phyloP scores from a whole-genome alignment of 2,113 vertebrate species.

The Zosterops hypoxanthus region DNA sequence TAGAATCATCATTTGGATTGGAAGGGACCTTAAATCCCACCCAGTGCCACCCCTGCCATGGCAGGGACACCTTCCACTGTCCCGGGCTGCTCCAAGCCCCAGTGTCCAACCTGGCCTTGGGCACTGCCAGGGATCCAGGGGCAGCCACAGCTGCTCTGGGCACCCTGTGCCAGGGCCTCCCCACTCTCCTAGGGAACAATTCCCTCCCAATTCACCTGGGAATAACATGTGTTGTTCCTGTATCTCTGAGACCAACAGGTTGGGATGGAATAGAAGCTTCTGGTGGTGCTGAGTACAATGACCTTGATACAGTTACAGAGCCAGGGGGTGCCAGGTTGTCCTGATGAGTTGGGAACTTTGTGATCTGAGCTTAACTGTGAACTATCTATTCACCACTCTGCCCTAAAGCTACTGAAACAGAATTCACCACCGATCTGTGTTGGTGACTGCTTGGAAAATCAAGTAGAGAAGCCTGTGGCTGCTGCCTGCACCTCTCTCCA shows the following conservation, averaged over 20 bases:
- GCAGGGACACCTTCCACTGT: not conserved
- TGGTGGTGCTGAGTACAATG: not conserved
- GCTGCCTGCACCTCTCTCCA: fast-evolving
- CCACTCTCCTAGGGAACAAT: not conserved
- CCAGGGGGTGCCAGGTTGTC: not conserved
- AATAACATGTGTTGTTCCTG: fast-evolving
- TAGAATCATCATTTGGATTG: not conserved
- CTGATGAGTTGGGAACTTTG: not conserved
- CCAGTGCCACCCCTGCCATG: not conserved
- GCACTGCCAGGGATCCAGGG: not conserved
- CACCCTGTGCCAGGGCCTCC: not conserved
- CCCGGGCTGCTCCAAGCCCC: not conserved
- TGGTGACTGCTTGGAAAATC: not conserved
- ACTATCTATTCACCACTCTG: not conserved
- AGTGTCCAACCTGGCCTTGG: not conserved
- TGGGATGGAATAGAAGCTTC: not conserved
- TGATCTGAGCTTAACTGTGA: not conserved
- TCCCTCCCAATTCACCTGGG: not conserved
- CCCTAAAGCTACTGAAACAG: not conserved
- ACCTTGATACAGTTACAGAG: not conserved
- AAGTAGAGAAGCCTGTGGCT: not conserved
- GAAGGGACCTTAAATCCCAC: fast-evolving
- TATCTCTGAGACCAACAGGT: not conserved
- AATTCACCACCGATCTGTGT: fast-evolving
- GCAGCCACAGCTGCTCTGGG: not conserved